Conservation (phyloP, 2,797 vertebrate species). For the Coregonus ussuriensis region DNA sequence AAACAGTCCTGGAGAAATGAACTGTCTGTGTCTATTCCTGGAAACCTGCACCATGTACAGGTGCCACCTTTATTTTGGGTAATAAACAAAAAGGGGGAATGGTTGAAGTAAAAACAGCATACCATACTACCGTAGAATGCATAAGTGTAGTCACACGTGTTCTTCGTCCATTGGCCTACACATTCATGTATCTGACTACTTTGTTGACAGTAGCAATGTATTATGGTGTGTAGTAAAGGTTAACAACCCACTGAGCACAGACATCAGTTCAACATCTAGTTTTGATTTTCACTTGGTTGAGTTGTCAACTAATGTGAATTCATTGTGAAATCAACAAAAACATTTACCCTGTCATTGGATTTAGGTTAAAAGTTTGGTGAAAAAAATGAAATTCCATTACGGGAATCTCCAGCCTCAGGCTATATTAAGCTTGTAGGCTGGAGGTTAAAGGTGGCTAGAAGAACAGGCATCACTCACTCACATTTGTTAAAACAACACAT, state of each 20-base stretch:
- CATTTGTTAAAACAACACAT: neutral
- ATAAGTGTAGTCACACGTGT: neutral
- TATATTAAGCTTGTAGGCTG: neutral
- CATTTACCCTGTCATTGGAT: too few relatives aligned
- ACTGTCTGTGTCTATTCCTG: neutral
- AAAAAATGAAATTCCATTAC: too few relatives aligned
- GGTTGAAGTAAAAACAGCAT: neutral
- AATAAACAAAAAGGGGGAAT: neutral
- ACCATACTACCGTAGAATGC: neutral
- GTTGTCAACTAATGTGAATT: too few relatives aligned
- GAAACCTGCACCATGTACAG: too few relatives aligned
- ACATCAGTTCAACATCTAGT: too few relatives aligned
- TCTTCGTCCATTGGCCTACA: neutral
- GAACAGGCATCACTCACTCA: slow-evolving; percentile 20
- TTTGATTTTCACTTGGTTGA: too few relatives aligned
- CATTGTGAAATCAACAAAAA: too few relatives aligned
- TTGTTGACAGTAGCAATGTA: neutral
- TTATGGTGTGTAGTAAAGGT: neutral
- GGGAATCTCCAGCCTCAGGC: slow-evolving; percentile 5
- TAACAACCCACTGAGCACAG: too few relatives aligned
- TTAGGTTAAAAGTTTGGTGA: too few relatives aligned
- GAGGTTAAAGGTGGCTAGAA: slow-evolving; percentile 16
- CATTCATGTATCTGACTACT: neutral
- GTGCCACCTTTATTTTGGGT: too few relatives aligned
- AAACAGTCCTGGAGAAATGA: neutral